A percentile compares a stretch with the other conserved stretches of the same genome.
Conservation (phyloP, 1,140 invertebrate genomes). For the Heliconius congener region DNA sequence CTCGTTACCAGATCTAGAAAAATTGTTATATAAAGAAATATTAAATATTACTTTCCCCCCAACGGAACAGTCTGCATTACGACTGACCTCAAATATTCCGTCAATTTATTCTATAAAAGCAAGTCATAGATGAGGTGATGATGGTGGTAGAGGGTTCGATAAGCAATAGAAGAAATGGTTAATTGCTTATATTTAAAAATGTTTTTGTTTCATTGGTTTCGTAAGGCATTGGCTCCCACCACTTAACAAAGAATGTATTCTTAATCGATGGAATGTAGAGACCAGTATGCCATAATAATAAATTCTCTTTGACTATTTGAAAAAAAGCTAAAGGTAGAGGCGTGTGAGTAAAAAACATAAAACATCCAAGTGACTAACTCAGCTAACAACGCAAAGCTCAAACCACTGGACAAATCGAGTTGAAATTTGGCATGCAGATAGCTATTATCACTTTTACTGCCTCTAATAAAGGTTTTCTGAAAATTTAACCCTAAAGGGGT, state of each 20-base stretch:
- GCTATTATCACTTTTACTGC: constrained; percentile 7
- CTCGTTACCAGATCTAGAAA: background rate
- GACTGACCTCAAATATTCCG: background rate
- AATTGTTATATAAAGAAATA: background rate
- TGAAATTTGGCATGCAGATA: constrained; percentile 14
- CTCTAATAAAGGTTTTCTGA: background rate
- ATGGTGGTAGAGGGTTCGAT: too few relatives aligned
- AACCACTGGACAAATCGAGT: constrained; percentile 12
- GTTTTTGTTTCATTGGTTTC: too few relatives aligned
- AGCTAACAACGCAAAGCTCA: constrained; percentile 11
- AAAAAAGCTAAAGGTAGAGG: background rate
- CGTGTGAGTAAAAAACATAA: background rate
- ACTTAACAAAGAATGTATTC: too few relatives aligned
- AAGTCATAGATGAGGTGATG: too few relatives aligned
- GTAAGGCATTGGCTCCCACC: too few relatives aligned
- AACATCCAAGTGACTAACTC: constrained; percentile 5
- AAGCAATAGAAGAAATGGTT: too few relatives aligned
- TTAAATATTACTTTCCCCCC: background rate
- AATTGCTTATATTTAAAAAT: too few relatives aligned
- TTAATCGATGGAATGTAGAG: too few relatives aligned
- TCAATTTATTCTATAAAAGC: too few relatives aligned
- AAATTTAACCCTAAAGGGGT: background rate
- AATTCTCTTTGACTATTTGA: too few relatives aligned
- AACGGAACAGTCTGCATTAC: background rate
- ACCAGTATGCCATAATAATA: too few relatives aligned